These are phyloP conservation scores for Drosophila rubida DNA, from an alignment of 2,888 invertebrate genomes.

Conservation along the genomic window DNA sequence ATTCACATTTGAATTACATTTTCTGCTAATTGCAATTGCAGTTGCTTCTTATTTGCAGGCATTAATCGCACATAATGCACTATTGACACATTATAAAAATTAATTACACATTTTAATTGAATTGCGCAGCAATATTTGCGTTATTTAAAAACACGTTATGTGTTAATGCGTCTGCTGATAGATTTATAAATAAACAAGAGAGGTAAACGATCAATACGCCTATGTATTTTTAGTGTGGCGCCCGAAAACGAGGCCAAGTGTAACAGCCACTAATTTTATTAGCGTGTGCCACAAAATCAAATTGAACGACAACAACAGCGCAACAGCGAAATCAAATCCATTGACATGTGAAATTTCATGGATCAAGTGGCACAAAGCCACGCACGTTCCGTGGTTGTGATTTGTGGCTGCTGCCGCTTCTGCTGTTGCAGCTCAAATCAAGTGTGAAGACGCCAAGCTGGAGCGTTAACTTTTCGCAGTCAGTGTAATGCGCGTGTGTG, in stretches of 20 bases:
- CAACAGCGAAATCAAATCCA: conserved; percentile 52
- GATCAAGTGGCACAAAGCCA: conserved; percentile 55
- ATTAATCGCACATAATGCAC: conserved; percentile 13
- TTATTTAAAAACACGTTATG: background rate
- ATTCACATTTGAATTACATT: conserved; percentile 5
- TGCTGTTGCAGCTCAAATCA: conserved; percentile 35
- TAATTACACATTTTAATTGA: conserved; percentile 27
- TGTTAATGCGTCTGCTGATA: background rate
- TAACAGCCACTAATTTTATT: conserved; percentile 38
- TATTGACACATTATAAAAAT: conserved; percentile 21
- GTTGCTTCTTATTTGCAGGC: background rate
- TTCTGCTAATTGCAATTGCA: conserved; percentile 24
- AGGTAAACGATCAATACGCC: background rate
- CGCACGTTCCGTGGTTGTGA: conserved; percentile 20
- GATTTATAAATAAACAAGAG: background rate
- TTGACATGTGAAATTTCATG: conserved; percentile 74
- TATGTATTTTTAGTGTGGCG: conserved; percentile 3
- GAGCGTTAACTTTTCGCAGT: conserved; percentile 58
- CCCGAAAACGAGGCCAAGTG: conserved; percentile 13
- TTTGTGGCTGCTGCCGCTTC: conserved; percentile 24
- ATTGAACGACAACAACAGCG: conserved; percentile 43
- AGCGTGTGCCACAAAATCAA: conserved; percentile 16
- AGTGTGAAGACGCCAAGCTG: conserved; percentile 59
- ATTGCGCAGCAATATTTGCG: background rate
- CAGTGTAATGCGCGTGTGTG: conserved; percentile 36